Percentiles rank a stretch among this genome's conserved stretches.
These are phyloP conservation scores for Papilio xuthus DNA, from an alignment of 1,140 invertebrate genomes.

Conservation along the genomic window DNA sequence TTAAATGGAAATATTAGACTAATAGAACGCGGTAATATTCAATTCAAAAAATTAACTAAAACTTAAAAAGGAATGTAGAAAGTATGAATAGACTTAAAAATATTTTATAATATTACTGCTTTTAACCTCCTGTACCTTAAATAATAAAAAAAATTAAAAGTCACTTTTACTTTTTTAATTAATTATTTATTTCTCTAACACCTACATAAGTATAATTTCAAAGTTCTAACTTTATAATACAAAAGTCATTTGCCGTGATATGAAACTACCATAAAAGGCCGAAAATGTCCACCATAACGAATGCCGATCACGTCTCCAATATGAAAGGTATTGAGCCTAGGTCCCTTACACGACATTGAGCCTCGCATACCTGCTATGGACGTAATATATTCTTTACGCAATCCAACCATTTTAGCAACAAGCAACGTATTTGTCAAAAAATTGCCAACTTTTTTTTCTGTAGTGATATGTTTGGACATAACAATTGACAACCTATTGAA, in stretches of 20 bases:
- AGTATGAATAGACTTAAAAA: too few species aligned
- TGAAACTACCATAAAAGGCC: slow-evolving; percentile 12
- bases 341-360: slow-evolving; percentile 29
- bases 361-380: slow-evolving; percentile 30
- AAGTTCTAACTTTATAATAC: neutral
- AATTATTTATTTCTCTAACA: too few species aligned
- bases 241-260: neutral
- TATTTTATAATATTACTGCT: too few species aligned
- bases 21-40: too few species aligned
- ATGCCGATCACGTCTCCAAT: slow-evolving; percentile 36
- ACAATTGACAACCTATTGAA: neutral
- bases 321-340: slow-evolving; percentile 37
- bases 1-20: too few species aligned
- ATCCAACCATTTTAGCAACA: neutral
- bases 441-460: slow-evolving; percentile 14
- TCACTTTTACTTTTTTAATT: too few species aligned
- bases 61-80: too few species aligned
- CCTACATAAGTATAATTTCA: neutral
- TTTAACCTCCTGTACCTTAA: too few species aligned
- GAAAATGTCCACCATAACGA: slow-evolving; percentile 19
- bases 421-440: slow-evolving; percentile 18
- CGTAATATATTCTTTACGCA: slow-evolving; percentile 30
- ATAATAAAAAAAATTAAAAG: too few species aligned
- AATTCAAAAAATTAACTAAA: too few species aligned
- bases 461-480: neutral